Conservation (phyloP, 37 sponge, comb jelly and placozoan genomes). For the Cliona cf. orientalis region DNA sequence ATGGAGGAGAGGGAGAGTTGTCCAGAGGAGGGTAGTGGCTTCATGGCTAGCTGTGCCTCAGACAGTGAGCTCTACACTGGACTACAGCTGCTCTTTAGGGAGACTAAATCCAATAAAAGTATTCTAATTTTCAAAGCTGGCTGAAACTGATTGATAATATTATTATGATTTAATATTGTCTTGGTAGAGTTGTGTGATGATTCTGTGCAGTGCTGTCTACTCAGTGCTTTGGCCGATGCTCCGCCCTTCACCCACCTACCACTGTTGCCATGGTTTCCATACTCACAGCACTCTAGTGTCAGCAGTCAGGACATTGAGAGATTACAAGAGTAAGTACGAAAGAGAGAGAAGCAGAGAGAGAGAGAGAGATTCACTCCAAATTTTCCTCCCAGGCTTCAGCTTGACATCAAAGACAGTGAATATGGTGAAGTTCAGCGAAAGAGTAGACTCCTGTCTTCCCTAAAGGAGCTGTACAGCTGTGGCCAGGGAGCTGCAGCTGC, state of each 20-base stretch:
- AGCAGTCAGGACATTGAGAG: not conserved
- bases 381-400: not conserved
- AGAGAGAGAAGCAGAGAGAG: no score
- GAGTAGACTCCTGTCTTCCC: not conserved
- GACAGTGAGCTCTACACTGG: slow-evolving; percentile 2
- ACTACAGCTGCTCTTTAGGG: slow-evolving; percentile 1
- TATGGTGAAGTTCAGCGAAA: not conserved
- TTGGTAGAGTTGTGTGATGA: no score
- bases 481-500: not conserved
- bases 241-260: slow-evolving; percentile 10
- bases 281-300: slow-evolving; percentile 7
- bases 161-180: no score
- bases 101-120: not conserved
- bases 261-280: slow-evolving; percentile 43
- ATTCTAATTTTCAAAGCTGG: no score
- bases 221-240: not conserved
- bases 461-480: not conserved
- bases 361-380: no score
- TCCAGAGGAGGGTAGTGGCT: not conserved
- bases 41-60: not conserved
- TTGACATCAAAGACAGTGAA: not conserved
- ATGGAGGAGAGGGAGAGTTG: no score
- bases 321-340: slow-evolving; percentile 13
- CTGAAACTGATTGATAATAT: no score
- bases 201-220: not conserved